phyloP scores from a whole-genome alignment of 2,797 vertebrate species.

The Trematomus bernacchii region DNA sequence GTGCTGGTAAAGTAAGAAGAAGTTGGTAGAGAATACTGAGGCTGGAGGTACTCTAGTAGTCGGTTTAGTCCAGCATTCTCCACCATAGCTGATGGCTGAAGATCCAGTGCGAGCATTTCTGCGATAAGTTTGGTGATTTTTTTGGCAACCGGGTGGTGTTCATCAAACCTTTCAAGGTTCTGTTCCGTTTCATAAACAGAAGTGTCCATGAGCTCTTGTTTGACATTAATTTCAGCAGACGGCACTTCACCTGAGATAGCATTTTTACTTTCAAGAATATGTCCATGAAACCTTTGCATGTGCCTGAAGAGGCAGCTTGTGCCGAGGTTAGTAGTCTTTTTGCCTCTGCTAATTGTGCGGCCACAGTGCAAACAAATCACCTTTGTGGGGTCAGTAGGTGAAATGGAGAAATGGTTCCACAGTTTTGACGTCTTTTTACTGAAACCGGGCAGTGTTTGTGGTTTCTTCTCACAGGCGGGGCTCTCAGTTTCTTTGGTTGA shows the following conservation, averaged over 20 bases:
- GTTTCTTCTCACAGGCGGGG: slow-evolving; percentile 83
- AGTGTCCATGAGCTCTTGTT: slow-evolving; percentile 85
- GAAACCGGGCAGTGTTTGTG: slow-evolving; percentile 86
- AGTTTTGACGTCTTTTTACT: slow-evolving; percentile 99
- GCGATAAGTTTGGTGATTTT: slow-evolving; percentile 97
- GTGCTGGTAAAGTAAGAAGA: slow-evolving; percentile 96
- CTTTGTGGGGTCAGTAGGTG: slow-evolving; percentile 94
- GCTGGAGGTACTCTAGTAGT: slow-evolving; percentile 95
- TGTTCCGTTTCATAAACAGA: slow-evolving; percentile 84
- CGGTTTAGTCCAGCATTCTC: slow-evolving; percentile 94
- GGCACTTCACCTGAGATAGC: slow-evolving; percentile 88
- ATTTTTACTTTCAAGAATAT: slow-evolving; percentile 90
- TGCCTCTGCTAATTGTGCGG: slow-evolving; percentile 97
- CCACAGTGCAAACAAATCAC: slow-evolving; percentile 98
- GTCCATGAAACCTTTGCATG: slow-evolving; percentile 95
- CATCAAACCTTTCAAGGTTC: slow-evolving; percentile 89
- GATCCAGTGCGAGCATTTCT: slow-evolving; percentile 99
- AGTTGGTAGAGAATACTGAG: slow-evolving; percentile 94
- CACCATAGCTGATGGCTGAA: slow-evolving; percentile 96
- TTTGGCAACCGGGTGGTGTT: slow-evolving; percentile 97
- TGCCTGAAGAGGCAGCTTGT: slow-evolving; percentile 97
- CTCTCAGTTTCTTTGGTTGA: slow-evolving; percentile 85
- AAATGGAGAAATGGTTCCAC: slow-evolving; percentile 98
- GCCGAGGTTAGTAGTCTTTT: slow-evolving; percentile 97
- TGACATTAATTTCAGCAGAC: slow-evolving; percentile 84